These are phyloP conservation scores for Chymomyza amoena DNA, from an alignment of 2,888 invertebrate species.

Conservation along the genomic window DNA sequence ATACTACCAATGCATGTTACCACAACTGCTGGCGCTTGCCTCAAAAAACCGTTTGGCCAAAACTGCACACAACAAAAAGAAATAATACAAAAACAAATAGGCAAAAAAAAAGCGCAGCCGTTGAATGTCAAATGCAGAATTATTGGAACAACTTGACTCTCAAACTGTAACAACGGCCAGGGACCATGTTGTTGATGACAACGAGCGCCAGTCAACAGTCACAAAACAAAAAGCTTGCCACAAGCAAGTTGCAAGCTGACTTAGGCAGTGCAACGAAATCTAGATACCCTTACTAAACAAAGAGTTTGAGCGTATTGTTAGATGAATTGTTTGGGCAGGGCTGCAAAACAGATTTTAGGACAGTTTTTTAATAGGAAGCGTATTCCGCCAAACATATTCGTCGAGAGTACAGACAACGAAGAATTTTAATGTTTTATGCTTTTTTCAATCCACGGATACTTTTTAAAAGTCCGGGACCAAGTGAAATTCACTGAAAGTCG, in stretches of 20 bases:
- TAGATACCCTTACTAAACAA: background rate
- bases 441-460: too few species aligned
- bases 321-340: too few species aligned
- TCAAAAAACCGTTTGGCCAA: conserved; percentile 57
- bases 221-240: conserved; percentile 3
- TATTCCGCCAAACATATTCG: too few species aligned
- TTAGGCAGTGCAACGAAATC: background rate
- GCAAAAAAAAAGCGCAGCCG: conserved; percentile 33
- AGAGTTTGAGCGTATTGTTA: too few species aligned
- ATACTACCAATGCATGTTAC: background rate
- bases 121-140: conserved; percentile 71
- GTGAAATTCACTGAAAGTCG: too few species aligned
- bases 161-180: conserved; percentile 43
- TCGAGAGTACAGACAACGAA: too few species aligned
- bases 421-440: too few species aligned
- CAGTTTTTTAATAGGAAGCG: too few species aligned
- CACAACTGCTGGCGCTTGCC: conserved; percentile 18
- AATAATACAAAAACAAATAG: conserved; percentile 19
- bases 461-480: too few species aligned
- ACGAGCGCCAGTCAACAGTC: conserved; percentile 14
- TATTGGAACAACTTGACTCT: conserved; percentile 67
- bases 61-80: conserved; percentile 25
- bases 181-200: conserved; percentile 32
- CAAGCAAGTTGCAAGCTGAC: background rate
- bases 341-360: too few species aligned